These are phyloP conservation scores for Manacus vitellinus DNA, from an alignment of 2,113 vertebrate genomes.

Conservation along the genomic window DNA sequence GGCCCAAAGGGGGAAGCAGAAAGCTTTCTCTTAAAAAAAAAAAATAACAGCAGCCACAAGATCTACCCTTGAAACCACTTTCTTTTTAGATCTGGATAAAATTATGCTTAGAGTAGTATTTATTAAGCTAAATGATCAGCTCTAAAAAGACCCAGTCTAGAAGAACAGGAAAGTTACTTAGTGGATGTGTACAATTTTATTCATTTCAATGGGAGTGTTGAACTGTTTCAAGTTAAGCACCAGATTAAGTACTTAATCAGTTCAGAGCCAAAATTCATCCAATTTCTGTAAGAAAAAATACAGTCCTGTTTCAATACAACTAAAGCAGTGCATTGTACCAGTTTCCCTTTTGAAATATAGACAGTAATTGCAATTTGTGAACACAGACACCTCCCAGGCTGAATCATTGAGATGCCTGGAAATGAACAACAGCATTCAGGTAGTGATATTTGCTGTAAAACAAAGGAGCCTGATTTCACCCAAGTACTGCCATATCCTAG, in stretches of 20 bases:
- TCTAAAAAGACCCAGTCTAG: background rate
- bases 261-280: background rate
- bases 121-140: background rate
- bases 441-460: background rate
- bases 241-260: background rate
- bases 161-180: background rate
- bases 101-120: background rate
- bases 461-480: background rate
- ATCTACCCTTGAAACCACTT: background rate
- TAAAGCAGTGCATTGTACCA: background rate
- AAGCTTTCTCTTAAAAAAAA: background rate
- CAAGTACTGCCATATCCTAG: background rate
- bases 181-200: background rate
- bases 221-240: background rate
- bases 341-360: background rate
- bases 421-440: background rate
- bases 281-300: background rate
- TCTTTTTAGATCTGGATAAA: background rate
- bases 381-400: background rate
- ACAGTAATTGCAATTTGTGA: background rate
- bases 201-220: background rate
- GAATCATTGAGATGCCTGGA: slow-evolving; percentile 11
- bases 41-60: background rate
- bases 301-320: background rate
- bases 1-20: background rate